Evolutionary conservation across 2,888 invertebrate genomes (phyloP).

Genomic region (Volucella bombylans): DNA sequence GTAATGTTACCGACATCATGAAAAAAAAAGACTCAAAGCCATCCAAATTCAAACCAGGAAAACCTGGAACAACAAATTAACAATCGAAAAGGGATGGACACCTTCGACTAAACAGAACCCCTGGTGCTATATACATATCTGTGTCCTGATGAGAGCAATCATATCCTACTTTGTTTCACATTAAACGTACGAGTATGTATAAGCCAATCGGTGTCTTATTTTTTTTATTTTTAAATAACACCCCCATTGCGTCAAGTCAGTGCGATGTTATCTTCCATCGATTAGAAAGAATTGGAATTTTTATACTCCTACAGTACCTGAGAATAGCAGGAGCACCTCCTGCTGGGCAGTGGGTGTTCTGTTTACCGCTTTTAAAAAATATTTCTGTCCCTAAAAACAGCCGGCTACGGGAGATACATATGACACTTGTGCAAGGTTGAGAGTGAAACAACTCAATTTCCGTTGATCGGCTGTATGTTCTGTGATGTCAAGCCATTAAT

Average conservation of each 20-base stretch:
- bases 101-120: constrained; percentile 17
- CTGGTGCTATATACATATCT: background rate
- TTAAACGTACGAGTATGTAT: constrained; percentile 49
- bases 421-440: constrained; percentile 32
- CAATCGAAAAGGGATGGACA: background rate
- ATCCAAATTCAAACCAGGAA: background rate
- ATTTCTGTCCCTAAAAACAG: constrained; percentile 15
- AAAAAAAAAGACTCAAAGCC: constrained; percentile 1
- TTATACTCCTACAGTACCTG: constrained; percentile 48
- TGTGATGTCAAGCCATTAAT: constrained; percentile 62
- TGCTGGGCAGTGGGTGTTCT: constrained; percentile 71
- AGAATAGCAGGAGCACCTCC: constrained; percentile 65
- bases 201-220: constrained; percentile 59
- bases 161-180: constrained; percentile 65
- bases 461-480: constrained; percentile 24
- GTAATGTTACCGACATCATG: constrained; percentile 50
- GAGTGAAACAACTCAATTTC: constrained; percentile 67
- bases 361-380: constrained; percentile 73
- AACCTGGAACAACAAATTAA: constrained; percentile 3
- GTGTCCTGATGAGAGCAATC: constrained; percentile 55
- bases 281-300: constrained; percentile 70
- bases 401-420: constrained; percentile 19
- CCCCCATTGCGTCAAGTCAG: constrained; percentile 61
- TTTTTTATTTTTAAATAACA: constrained; percentile 41
- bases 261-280: constrained; percentile 64